A percentile compares a stretch with the other conserved stretches of the same genome.
phyloP scores from a whole-genome alignment of 2,888 invertebrate species.

The Nysson spinosus region DNA sequence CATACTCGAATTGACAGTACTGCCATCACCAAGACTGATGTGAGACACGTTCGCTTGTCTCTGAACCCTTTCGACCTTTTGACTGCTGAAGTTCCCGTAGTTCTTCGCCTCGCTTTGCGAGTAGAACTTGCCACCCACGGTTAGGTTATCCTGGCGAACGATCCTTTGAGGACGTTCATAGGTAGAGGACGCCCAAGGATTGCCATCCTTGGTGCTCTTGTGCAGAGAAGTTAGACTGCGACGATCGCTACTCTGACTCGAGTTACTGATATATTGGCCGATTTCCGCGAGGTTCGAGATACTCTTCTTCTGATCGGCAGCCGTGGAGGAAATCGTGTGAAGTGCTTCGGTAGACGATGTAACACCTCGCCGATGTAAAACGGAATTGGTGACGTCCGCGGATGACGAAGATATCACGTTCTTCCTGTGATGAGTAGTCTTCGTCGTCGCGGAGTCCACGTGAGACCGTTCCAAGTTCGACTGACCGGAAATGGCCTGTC shows the following conservation, averaged over 20 bases:
- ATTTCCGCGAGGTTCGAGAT: constrained; percentile 88
- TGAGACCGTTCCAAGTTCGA: constrained; percentile 49
- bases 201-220: constrained; percentile 82
- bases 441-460: constrained; percentile 51
- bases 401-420: constrained; percentile 85
- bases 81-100: constrained; percentile 82
- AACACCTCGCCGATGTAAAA: constrained; percentile 86
- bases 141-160: constrained; percentile 83
- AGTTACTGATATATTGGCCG: constrained; percentile 83
- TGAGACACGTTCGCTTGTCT: constrained; percentile 86
- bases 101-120: constrained; percentile 85
- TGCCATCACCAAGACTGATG: constrained; percentile 85
- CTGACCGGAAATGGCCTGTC: constrained; percentile 77
- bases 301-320: constrained; percentile 89
- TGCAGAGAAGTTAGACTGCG: constrained; percentile 89
- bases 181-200: constrained; percentile 78
- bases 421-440: constrained; percentile 82
- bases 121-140: constrained; percentile 86
- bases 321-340: constrained; percentile 84
- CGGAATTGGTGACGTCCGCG: constrained; percentile 86
- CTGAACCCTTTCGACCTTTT: constrained; percentile 81
- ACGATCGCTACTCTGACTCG: constrained; percentile 84
- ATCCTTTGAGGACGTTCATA: constrained; percentile 83
- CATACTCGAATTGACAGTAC: constrained; percentile 80
- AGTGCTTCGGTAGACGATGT: constrained; percentile 85